phyloP scores from a whole-genome alignment of 2,797 vertebrate genomes.

The Typhlichthys subterraneus region DNA sequence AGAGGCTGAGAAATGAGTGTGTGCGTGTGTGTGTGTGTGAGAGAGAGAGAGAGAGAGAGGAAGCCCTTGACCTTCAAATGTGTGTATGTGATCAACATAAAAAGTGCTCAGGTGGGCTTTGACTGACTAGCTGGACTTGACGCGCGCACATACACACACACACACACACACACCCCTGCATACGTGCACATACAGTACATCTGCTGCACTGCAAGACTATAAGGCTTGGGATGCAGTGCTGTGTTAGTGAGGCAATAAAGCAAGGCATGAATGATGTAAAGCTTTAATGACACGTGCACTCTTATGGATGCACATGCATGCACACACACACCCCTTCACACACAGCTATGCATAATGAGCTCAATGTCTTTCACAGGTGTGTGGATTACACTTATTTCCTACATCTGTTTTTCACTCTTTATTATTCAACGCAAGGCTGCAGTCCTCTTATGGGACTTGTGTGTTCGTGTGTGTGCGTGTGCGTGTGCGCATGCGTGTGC shows the following conservation, averaged over 20 bases:
- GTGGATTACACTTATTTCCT: conserved; percentile 53
- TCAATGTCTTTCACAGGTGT: conserved; percentile 61
- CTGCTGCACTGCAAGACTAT: conserved; percentile 14
- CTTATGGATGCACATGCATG: conserved; percentile 17
- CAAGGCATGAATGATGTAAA: conserved; percentile 40
- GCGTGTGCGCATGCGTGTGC: neutral
- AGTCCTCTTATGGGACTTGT: conserved; percentile 54
- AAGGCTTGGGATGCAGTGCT: conserved; percentile 32
- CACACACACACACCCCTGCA: conserved; percentile 11
- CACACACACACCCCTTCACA: conserved; percentile 13
- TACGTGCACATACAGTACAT: conserved; percentile 6
- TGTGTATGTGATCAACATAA: conserved; percentile 72
- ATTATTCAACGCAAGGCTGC: conserved; percentile 41
- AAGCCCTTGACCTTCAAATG: conserved; percentile 74
- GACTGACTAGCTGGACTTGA: conserved; percentile 28
- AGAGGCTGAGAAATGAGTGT: conserved; percentile 42
- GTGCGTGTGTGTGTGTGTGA: conserved; percentile 5
- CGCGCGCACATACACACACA: neutral
- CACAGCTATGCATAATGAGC: conserved; percentile 37
- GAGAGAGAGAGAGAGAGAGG: conserved; percentile 35
- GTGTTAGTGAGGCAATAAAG: conserved; percentile 49
- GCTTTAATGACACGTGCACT: conserved; percentile 21
- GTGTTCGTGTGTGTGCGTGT: conserved; percentile 14
- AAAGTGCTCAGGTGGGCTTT: conserved; percentile 54
- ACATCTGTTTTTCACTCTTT: conserved; percentile 59